phyloP scores from a whole-genome alignment of 2,113 vertebrate genomes.

The Bujurquina vittata region DNA sequence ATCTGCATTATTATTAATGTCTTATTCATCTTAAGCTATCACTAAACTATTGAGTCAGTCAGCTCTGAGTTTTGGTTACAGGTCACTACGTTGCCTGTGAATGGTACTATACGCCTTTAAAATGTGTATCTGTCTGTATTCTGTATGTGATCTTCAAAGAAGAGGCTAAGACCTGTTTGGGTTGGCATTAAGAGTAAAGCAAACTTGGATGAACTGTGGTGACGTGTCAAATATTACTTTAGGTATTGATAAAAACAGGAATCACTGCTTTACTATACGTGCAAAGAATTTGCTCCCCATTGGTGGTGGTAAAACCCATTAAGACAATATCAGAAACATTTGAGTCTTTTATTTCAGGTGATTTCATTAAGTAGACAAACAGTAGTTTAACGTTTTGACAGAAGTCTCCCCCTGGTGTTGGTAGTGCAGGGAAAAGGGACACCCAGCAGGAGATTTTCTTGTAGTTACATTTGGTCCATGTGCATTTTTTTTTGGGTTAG shows the following conservation, averaged over 20 bases:
- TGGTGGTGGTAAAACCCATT: background rate
- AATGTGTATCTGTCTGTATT: background rate
- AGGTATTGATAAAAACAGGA: background rate
- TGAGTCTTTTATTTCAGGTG: slow-evolving; percentile 59
- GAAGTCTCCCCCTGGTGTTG: slow-evolving; percentile 15
- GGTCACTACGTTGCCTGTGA: background rate
- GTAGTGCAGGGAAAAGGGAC: background rate
- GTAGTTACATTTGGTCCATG: slow-evolving; percentile 60
- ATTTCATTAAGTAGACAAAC: slow-evolving; percentile 54
- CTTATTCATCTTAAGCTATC: too few relatives aligned
- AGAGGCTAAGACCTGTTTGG: background rate
- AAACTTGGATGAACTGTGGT: background rate
- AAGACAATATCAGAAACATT: slow-evolving; percentile 7
- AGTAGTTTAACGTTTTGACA: slow-evolving; percentile 31
- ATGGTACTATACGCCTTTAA: background rate
- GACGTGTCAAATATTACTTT: background rate
- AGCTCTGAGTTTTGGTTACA: background rate
- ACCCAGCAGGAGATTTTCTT: slow-evolving; percentile 3
- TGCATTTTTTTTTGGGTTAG: slow-evolving; percentile 2
- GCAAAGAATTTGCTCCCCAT: background rate
- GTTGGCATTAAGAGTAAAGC: background rate
- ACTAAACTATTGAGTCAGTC: background rate
- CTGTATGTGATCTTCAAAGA: background rate
- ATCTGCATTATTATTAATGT: too few relatives aligned
- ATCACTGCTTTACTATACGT: background rate